Percentiles rank a stretch among this genome's conserved stretches.
phyloP scores from a whole-genome alignment of 2,113 vertebrate genomes.

The human (Homo sapiens) region DNA sequence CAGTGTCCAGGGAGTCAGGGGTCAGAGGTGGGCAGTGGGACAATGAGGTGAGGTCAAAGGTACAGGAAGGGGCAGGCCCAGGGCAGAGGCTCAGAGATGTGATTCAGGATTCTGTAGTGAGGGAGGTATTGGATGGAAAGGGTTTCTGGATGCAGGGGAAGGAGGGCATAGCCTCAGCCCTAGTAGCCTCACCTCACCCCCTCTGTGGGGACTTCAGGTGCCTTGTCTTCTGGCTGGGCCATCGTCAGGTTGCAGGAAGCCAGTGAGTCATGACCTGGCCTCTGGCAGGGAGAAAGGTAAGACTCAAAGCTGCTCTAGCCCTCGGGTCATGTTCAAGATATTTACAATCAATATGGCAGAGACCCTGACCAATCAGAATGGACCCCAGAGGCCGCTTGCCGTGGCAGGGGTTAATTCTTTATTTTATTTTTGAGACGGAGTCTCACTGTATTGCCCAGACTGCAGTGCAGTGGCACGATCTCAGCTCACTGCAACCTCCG shows the following conservation, averaged over 20 bases:
- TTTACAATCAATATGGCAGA: background rate
- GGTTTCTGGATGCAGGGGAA: background rate
- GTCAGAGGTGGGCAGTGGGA: background rate
- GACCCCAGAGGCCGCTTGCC: background rate
- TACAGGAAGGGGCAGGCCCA: background rate
- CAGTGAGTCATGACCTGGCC: conserved; percentile 28
- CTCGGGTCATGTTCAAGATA: background rate
- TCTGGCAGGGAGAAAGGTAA: background rate
- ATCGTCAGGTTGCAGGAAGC: background rate
- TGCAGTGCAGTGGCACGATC: too few relatives aligned
- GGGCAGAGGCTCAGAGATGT: background rate
- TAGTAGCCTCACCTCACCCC: conserved; percentile 61
- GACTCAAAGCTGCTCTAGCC: background rate
- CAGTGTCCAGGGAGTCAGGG: background rate
- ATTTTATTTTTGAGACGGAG: too few relatives aligned
- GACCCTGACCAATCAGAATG: background rate
- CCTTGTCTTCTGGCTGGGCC: conserved; percentile 1
- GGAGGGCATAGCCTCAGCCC: background rate
- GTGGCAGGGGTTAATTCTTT: background rate
- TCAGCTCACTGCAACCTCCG: too few relatives aligned
- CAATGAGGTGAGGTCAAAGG: background rate
- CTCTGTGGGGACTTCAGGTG: background rate
- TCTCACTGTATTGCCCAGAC: too few relatives aligned
- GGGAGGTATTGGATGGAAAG: background rate
- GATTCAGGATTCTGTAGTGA: background rate